Evolutionary conservation across 2,113 vertebrate genomes (phyloP).

Genomic region (Copsychus sechellarum): DNA sequence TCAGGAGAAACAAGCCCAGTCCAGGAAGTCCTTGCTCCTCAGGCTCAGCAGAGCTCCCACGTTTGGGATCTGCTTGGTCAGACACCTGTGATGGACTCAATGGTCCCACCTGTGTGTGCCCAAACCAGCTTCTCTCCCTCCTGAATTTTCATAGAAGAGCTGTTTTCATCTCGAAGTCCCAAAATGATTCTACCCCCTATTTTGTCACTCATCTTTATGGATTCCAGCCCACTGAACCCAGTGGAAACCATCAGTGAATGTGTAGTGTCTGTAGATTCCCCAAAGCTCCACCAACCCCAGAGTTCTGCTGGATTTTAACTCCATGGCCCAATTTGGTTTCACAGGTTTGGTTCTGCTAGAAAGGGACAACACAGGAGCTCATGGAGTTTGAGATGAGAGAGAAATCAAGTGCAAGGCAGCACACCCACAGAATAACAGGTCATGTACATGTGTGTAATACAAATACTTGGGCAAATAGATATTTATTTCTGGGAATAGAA

Average conservation of each 20-base stretch:
- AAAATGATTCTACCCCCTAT: rapidly evolving
- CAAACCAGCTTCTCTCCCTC: neutral
- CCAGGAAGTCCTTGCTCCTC: neutral
- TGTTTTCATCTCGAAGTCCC: neutral
- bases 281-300: neutral
- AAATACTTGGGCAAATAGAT: neutral
- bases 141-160: neutral
- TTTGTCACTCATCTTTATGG: neutral
- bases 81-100: neutral
- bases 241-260: neutral
- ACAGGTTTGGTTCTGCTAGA: neutral
- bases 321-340: neutral
- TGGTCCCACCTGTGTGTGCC: neutral
- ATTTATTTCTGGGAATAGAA: too few relatives aligned
- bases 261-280: rapidly evolving
- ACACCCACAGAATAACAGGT: too few relatives aligned
- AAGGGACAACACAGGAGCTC: neutral
- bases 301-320: neutral
- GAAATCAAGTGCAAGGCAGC: neutral
- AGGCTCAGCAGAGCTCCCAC: neutral
- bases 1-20: neutral
- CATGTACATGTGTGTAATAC: rapidly evolving
- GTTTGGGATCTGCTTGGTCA: neutral
- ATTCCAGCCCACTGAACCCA: neutral
- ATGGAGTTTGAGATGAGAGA: neutral